These are phyloP conservation scores for Hypocryptadius cinnamomeus DNA, from an alignment of 2,113 vertebrate species.

Conservation along the genomic window DNA sequence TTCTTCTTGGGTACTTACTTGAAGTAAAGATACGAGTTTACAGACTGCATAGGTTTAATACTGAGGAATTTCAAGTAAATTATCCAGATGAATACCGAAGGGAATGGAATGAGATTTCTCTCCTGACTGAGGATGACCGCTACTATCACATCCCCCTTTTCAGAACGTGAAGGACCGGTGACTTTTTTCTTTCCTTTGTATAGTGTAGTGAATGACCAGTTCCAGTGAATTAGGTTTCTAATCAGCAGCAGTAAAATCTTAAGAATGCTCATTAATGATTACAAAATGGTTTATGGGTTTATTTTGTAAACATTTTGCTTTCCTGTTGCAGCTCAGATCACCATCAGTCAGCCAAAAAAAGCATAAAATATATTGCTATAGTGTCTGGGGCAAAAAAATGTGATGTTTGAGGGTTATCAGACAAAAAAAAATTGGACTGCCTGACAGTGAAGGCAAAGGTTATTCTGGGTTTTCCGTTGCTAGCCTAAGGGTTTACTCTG, in stretches of 20 bases:
- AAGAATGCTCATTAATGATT: not conserved
- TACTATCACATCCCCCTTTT: constrained; percentile 73
- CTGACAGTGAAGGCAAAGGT: not conserved
- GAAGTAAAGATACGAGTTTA: constrained; percentile 75
- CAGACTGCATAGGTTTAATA: constrained; percentile 71
- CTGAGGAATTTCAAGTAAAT: constrained; percentile 69
- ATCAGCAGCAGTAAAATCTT: not conserved
- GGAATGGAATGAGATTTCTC: constrained; percentile 73
- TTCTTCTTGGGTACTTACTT: constrained; percentile 74
- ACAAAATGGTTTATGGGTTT: not conserved
- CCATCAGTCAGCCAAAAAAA: not conserved
- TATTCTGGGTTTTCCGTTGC: not conserved
- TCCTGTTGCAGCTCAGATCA: not conserved
- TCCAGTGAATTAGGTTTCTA: not conserved
- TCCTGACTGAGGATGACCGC: constrained; percentile 74
- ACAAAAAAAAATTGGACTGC: not conserved
- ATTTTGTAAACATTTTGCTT: constrained; percentile 22
- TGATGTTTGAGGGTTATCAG: not conserved
- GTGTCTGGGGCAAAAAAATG: not conserved
- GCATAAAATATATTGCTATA: not conserved
- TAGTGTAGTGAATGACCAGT: not conserved
- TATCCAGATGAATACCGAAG: constrained; percentile 66
- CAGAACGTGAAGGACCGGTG: constrained; percentile 12
- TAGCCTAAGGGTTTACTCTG: not conserved
- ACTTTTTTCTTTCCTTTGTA: not conserved